phyloP scores from a whole-genome alignment of 2,797 vertebrate genomes.

The Brotogeris chrysoptera region DNA sequence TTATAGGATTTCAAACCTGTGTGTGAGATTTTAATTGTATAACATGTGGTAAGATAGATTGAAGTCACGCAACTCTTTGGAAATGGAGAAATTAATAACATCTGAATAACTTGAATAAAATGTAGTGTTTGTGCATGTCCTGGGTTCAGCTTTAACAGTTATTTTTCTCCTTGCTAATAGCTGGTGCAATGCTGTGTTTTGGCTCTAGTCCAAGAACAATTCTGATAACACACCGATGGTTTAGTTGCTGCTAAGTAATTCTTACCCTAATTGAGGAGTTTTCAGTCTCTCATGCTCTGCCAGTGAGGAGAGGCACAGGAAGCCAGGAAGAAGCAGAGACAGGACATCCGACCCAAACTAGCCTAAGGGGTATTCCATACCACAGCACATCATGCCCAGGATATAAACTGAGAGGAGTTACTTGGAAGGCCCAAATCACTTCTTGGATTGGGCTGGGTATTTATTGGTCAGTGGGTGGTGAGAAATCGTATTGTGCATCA shows the following conservation, averaged over 20 bases:
- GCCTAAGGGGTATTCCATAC: not conserved
- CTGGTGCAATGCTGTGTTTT: not conserved
- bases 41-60: not conserved
- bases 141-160: not conserved
- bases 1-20: not conserved
- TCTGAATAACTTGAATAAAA: not conserved
- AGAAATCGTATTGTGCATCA: not conserved
- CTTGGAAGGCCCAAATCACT: not conserved
- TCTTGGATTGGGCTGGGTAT: not conserved
- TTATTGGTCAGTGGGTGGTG: not conserved
- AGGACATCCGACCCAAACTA: not conserved
- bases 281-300: not conserved
- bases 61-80: not conserved
- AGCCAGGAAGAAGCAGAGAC: not conserved
- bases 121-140: not conserved
- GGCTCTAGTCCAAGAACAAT: not conserved
- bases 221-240: not conserved
- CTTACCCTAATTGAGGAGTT: not conserved
- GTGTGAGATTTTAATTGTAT: not conserved
- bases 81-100: conserved; percentile 1
- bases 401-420: not conserved
- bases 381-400: not conserved
- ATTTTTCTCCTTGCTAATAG: not conserved
- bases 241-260: not conserved
- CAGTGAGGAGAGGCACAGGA: not conserved